These are phyloP conservation scores for Triops cancriformis DNA, from an alignment of 1,140 invertebrate genomes.

Conservation along the genomic window DNA sequence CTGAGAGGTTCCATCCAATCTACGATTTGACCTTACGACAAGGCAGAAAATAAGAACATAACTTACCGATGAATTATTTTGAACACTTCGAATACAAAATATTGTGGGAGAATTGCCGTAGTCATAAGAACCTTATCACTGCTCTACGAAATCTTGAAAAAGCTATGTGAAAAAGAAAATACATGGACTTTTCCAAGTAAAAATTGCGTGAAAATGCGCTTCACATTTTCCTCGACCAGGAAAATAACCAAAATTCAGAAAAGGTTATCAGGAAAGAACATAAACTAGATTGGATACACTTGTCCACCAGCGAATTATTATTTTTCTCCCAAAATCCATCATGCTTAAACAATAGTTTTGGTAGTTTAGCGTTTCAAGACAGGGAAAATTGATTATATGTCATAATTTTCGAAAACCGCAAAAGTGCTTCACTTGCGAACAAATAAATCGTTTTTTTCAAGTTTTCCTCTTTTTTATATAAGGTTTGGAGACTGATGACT, in stretches of 20 bases:
- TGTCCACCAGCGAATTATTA: no score
- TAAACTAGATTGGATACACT: not conserved
- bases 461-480: no score
- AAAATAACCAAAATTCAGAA: not conserved
- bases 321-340: not conserved
- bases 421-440: not conserved
- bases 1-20: not conserved
- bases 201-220: no score
- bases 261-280: slow-evolving; percentile 22
- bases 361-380: no score
- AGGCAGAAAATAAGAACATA: not conserved
- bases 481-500: not conserved
- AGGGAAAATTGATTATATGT: not conserved
- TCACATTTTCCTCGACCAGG: no score
- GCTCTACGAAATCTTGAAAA: not conserved
- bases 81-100: no score
- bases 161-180: not conserved
- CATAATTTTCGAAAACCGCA: not conserved
- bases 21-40: not conserved
- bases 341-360: no score
- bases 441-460: no score
- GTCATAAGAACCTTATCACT: no score
- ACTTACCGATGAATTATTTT: not conserved
- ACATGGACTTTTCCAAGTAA: not conserved
- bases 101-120: no score